Evolutionary conservation across 2,113 vertebrate genomes (phyloP).

Genomic region (Miniopterus natalensis): DNA sequence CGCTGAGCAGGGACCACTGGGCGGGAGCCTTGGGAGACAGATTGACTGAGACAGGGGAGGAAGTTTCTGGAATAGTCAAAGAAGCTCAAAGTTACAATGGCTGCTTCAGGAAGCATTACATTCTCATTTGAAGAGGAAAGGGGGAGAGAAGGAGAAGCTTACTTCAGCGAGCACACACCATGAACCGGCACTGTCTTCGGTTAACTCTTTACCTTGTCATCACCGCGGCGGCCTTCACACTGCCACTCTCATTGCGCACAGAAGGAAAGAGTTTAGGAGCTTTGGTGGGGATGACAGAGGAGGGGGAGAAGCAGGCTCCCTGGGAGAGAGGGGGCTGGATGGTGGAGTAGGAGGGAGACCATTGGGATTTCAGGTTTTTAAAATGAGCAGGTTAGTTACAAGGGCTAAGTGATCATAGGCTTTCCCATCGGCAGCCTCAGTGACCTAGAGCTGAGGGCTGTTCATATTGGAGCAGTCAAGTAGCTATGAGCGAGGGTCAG

Average conservation of each 20-base stretch:
- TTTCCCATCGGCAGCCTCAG: neutral
- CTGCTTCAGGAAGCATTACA: neutral
- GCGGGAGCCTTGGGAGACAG: neutral
- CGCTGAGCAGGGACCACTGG: neutral
- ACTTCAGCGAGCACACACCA: neutral
- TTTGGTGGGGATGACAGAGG: neutral
- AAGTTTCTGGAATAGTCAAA: slow-evolving; percentile 2
- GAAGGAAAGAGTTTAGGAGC: neutral
- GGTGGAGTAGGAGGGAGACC: neutral
- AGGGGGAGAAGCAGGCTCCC: neutral
- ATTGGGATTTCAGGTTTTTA: neutral
- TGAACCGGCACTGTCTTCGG: neutral
- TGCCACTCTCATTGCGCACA: neutral
- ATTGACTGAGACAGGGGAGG: neutral
- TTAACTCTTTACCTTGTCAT: neutral
- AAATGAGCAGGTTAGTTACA: neutral
- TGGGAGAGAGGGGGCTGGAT: neutral
- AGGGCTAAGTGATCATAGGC: neutral
- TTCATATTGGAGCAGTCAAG: neutral
- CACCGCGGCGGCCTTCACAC: neutral
- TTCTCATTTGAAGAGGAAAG: neutral
- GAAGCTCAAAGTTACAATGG: neutral
- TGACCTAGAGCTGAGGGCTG: neutral
- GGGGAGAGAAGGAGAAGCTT: neutral
- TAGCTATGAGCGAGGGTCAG: neutral